Base-by-base conservation (phyloP, 2,888 invertebrate genomes). In the Torymus tubicola region DNA sequence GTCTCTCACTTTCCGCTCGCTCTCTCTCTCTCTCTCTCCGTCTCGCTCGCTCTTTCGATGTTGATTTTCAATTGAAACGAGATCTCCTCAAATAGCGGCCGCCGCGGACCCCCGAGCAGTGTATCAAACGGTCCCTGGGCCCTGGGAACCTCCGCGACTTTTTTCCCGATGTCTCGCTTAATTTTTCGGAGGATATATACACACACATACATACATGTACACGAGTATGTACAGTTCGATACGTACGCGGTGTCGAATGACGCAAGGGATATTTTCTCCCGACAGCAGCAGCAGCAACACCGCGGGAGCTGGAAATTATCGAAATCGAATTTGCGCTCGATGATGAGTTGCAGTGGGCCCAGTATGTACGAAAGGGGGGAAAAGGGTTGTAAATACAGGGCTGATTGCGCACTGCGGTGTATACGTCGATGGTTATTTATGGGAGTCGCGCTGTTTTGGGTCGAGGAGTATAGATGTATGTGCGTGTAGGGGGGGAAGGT, bases 61-160 rank as follows among this genome's bases (percentile, higher is more conserved):
- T 89, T 89, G 89, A 90, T 90, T 89, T 88, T 89, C 89, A 89
- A 90, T 90, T 90, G 90, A 90, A 90, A 90, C 88, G 89, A 89
- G 90, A 90, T 90, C 89, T 87, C 85, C 83, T 89, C 89, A 89
- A 90, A 90, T 87, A 89, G 80, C 75, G 78, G 61, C 16, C n/a
- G 42, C 42, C 8, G 8, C 8, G 18, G 68, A 61, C 71, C 61
- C 65, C 72, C 63, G 61, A 68, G 83, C 83, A 42, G 42, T 78
- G 84, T 80, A 85, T 85, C 85, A 86, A 86, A 89, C 88, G 86
- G 88, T 88, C 88, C 86, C 16, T 55, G 16, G 61, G 31, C 84
- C 87, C 88, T 89, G 89, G 89, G 89, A 90, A 87, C 86, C 81
- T 63, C 67, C 80, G 75, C 80, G 77, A 21, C 75, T 69, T 81